Conservation (phyloP, 2,113 vertebrate species). For the Actinemys pallida region DNA sequence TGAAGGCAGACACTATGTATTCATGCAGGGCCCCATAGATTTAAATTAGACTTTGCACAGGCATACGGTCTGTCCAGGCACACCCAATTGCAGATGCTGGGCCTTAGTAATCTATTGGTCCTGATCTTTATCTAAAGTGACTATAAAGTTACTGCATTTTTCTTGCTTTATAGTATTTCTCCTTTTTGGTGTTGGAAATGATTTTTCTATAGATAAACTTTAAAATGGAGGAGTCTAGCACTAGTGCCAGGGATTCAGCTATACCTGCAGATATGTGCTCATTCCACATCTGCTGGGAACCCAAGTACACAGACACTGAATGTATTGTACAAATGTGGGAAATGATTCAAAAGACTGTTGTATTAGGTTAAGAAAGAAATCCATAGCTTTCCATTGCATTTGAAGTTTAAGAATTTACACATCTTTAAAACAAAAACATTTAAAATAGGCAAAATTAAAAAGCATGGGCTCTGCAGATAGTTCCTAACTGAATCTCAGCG, state of each 20-base stretch:
- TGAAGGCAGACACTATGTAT: background rate
- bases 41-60: background rate
- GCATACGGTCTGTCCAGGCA: background rate
- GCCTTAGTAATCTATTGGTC: background rate
- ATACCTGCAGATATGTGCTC: background rate
- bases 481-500: background rate
- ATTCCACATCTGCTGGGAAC: background rate
- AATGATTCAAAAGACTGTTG: background rate
- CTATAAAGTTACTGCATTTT: background rate
- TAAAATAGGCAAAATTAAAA: background rate
- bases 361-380: background rate
- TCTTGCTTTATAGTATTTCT: background rate
- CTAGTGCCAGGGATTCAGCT: background rate
- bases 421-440: background rate
- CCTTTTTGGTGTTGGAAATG: background rate
- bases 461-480: background rate
- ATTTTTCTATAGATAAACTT: background rate
- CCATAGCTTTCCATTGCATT: background rate
- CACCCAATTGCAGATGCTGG: background rate
- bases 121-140: background rate
- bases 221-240: background rate
- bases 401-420: accelerated
- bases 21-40: background rate
- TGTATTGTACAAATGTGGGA: background rate
- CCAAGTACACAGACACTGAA: background rate